phyloP scores from a whole-genome alignment of 2,888 invertebrate species.

The Cinara cedri region DNA sequence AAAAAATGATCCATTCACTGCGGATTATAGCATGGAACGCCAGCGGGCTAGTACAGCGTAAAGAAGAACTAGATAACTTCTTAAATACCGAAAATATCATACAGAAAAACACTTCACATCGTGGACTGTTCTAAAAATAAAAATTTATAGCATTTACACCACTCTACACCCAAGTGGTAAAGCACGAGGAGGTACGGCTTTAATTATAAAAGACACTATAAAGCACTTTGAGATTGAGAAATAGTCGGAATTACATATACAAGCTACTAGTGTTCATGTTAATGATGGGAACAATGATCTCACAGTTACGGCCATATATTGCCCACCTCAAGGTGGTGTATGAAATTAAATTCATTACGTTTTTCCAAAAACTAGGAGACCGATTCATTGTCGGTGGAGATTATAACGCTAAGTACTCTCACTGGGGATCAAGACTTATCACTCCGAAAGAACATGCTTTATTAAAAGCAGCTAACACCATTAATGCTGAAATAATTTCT shows the following conservation, averaged over 20 bases:
- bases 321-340: slow-evolving; percentile 4
- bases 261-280: slow-evolving; percentile 7
- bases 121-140: slow-evolving; percentile 11
- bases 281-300: not conserved
- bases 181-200: not conserved
- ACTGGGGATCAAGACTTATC: too few species aligned
- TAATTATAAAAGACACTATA: not conserved
- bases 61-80: slow-evolving; percentile 25
- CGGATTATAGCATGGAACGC: too few species aligned
- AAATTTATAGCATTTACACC: slow-evolving; percentile 2
- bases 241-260: not conserved
- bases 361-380: slow-evolving; percentile 1
- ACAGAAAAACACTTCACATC: slow-evolving; percentile 1
- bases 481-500: not conserved
- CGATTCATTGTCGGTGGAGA: slow-evolving; percentile 6
- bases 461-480: not conserved
- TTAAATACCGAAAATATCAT: slow-evolving; percentile 7
- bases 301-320: slow-evolving; percentile 11
- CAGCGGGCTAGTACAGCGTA: too few species aligned
- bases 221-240: not conserved
- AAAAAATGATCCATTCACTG: too few species aligned
- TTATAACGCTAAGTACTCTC: not conserved
- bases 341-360: not conserved
- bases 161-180: slow-evolving; percentile 11
- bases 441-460: not conserved